Evolutionary conservation across 2,888 invertebrate genomes (phyloP), one percentile per base, ranked within the genome.

Genomic region (Lathronympha strigana): DNA sequence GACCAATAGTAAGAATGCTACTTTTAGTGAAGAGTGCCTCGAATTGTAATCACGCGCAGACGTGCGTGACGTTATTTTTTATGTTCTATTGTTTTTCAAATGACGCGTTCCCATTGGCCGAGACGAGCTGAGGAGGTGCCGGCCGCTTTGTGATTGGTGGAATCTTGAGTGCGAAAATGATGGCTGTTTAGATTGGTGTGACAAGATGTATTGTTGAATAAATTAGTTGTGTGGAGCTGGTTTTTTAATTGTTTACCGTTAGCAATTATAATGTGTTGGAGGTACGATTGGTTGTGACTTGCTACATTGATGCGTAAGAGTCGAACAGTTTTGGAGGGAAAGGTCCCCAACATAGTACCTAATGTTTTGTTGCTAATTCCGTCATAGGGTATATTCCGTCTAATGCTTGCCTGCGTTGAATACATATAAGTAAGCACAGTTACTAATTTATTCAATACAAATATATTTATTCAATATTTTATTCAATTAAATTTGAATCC

Each of bases 81-180:
- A 91, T 83, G 82, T 79, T 88, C 92, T 91, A 92, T 92, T 92
- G 92, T 92, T 90, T 91, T 91, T 91, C 90, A 90, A 92, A 90
- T 81, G 75, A 68, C 70, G 72, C 64, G 21, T 58, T 69, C 71
- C 74, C 74, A 91, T 90, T 91, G 91, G 91, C 61, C 67, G 69
- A 78, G 76, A 73, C 71, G 72, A 72, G 66, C 73, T 79, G 83
- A 78, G 90, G 86, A 86, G 90, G 88, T 77, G 80, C 81, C 80
- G 75, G 77, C 80, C 70, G 57, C 58, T 62, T 62, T 68, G 71
- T 77, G 66, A 90, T 91, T 91, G 91, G 91, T 71, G 66, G 75
- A 76, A 74, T 78, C 73, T 76, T 84, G 83, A 86, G 86, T 87
- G 89, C 90, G 76, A 90, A 90, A 88, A 84, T 87, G 81, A 89